phyloP scores from a whole-genome alignment of 2,113 vertebrate genomes.

The Marmota monax region DNA sequence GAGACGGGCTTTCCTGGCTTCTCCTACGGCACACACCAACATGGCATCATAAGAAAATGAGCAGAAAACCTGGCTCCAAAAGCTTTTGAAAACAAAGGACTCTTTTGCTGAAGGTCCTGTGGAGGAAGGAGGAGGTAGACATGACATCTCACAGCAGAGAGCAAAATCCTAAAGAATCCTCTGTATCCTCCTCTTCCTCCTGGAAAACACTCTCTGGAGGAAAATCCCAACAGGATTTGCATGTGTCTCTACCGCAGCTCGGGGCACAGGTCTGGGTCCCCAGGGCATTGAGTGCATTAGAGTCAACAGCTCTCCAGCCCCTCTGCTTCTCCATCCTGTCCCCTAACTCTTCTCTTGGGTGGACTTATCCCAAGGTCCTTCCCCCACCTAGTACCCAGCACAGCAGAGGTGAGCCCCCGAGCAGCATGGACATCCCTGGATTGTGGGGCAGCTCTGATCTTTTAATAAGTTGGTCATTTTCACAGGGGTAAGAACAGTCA shows the following conservation, averaged over 20 bases:
- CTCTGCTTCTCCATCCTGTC: neutral
- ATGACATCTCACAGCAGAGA: neutral
- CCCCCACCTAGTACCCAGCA: neutral
- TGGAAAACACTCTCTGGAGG: neutral
- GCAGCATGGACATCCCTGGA: neutral
- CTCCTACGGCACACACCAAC: neutral
- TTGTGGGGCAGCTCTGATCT: neutral
- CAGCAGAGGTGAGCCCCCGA: neutral
- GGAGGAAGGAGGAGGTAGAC: neutral
- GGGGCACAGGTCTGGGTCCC: accelerated
- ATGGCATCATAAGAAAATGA: neutral
- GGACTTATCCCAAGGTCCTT: neutral
- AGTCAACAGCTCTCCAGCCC: neutral
- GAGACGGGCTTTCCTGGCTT: neutral
- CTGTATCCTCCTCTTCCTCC: neutral
- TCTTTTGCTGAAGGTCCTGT: neutral
- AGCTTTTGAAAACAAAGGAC: neutral
- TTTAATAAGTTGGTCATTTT: neutral
- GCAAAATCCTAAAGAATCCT: neutral
- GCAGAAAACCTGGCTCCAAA: neutral
- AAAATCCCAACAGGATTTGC: neutral
- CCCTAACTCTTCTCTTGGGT: accelerated
- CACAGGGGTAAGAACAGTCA: neutral
- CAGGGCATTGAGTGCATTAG: accelerated
- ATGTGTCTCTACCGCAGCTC: neutral